Conservation (phyloP, 2,888 invertebrate genomes). For the Bombylius discolor region DNA sequence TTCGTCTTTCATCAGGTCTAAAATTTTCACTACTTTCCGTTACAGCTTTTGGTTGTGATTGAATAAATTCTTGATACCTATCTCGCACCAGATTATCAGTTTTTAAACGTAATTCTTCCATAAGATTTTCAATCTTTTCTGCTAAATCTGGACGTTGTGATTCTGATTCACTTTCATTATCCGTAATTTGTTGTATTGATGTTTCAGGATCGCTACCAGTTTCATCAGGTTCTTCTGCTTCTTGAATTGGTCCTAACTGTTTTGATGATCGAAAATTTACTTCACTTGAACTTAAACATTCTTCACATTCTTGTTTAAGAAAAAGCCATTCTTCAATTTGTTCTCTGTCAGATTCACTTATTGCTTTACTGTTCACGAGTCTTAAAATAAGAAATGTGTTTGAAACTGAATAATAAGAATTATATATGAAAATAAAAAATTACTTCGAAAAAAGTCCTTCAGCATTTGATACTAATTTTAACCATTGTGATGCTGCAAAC, state of each 20-base stretch:
- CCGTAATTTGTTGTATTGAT: conserved; percentile 28
- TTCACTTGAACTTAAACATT: conserved; percentile 45
- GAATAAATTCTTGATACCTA: conserved; percentile 47
- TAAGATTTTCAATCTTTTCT: conserved; percentile 57
- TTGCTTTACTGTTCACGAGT: conserved; percentile 52
- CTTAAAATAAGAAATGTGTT: conserved; percentile 18
- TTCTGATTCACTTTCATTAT: conserved; percentile 38
- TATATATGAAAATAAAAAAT: conserved; percentile 11
- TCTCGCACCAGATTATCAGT: conserved; percentile 54
- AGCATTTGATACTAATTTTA: conserved; percentile 70
- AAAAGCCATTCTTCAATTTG: conserved; percentile 73
- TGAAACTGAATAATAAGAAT: neutral
- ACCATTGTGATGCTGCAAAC: conserved; percentile 72
- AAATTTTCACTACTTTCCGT: conserved; percentile 33
- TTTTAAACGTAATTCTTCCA: conserved; percentile 56
- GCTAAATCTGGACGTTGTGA: conserved; percentile 52
- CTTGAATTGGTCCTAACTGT: conserved; percentile 35
- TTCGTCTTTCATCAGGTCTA: conserved; percentile 16
- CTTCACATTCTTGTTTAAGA: conserved; percentile 76
- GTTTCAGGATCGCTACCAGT: conserved; percentile 49
- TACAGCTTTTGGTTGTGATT: conserved; percentile 34
- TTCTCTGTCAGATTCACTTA: conserved; percentile 58
- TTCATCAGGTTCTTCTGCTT: conserved; percentile 48
- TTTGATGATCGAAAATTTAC: conserved; percentile 25
- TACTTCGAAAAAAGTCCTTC: conserved; percentile 62